These are phyloP conservation scores for Leucozona laternaria DNA, from an alignment of 2,888 invertebrate genomes.

Conservation along the genomic window DNA sequence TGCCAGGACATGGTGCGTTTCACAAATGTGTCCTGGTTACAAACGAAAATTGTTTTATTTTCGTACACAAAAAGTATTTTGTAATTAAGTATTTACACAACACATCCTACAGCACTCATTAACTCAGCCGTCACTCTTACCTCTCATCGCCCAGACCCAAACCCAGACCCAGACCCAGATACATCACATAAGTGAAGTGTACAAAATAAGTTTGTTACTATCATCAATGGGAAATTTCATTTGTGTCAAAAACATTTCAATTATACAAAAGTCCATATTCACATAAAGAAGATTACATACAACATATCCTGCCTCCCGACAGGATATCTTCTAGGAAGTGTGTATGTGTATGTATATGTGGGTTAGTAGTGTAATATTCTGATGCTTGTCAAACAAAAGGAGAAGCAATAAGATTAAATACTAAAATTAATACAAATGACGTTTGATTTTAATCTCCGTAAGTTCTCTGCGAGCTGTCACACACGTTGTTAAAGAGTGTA, in stretches of 20 bases:
- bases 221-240: slow-evolving; percentile 33
- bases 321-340: not conserved
- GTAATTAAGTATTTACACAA: slow-evolving; percentile 58
- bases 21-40: not conserved
- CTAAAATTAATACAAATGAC: slow-evolving; percentile 61
- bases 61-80: slow-evolving; percentile 38
- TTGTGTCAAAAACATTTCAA: slow-evolving; percentile 60
- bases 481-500: slow-evolving; percentile 46
- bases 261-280: slow-evolving; percentile 39
- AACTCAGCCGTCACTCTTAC: slow-evolving; percentile 25
- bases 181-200: slow-evolving; percentile 6
- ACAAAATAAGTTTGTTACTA: slow-evolving; percentile 27
- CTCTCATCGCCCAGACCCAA: not conserved
- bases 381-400: slow-evolving; percentile 15
- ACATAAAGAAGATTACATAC: not conserved
- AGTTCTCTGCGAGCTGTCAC: slow-evolving; percentile 46
- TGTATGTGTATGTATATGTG: not conserved
- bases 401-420: slow-evolving; percentile 55
- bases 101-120: slow-evolving; percentile 26
- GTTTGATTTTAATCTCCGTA: slow-evolving; percentile 61
- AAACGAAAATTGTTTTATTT: slow-evolving; percentile 31
- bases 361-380: not conserved
- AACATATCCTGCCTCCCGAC: not conserved
- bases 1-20: slow-evolving; percentile 8
- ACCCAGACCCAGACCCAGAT: not conserved